Evolutionary conservation across 2,113 vertebrate species (phyloP).

Genomic region (Dasyornis broadbenti): DNA sequence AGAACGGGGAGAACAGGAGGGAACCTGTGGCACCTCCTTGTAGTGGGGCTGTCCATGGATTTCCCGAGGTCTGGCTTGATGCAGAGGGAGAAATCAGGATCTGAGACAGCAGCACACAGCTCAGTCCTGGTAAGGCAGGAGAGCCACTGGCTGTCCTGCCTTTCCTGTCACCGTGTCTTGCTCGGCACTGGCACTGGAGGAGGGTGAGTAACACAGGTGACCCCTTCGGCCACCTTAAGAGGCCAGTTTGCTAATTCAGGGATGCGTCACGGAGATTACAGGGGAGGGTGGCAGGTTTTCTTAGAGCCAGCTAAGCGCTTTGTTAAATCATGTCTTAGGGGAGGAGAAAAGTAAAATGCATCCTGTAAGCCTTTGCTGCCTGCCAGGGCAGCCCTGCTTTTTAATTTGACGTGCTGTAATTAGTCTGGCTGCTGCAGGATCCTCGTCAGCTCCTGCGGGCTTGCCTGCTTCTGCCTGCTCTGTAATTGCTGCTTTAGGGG

Average conservation of each 20-base stretch:
- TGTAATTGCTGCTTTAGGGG: not conserved
- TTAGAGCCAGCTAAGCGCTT: not conserved
- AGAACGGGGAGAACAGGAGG: not conserved
- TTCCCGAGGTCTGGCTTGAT: not conserved
- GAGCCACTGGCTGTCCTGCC: not conserved
- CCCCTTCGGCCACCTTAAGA: not conserved
- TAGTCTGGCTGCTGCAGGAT: not conserved
- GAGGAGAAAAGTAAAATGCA: not conserved
- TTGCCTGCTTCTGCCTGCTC: conserved; percentile 8
- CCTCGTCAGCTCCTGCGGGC: not conserved
- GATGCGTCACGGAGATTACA: not conserved
- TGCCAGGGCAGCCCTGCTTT: not conserved
- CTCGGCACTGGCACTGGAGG: rapidly evolving
- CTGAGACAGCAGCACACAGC: not conserved
- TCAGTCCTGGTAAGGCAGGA: not conserved
- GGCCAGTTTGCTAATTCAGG: not conserved
- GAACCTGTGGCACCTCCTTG: rapidly evolving
- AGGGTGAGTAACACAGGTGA: not conserved
- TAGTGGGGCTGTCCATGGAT: rapidly evolving
- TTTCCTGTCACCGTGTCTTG: rapidly evolving
- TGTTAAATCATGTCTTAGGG: conserved; percentile 13
- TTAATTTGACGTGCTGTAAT: not conserved
- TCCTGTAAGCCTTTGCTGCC: not conserved
- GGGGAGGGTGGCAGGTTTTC: not conserved
- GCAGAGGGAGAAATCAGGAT: not conserved